phyloP scores from a whole-genome alignment of 2,797 vertebrate genomes.

The Hydrolagus colliei region DNA sequence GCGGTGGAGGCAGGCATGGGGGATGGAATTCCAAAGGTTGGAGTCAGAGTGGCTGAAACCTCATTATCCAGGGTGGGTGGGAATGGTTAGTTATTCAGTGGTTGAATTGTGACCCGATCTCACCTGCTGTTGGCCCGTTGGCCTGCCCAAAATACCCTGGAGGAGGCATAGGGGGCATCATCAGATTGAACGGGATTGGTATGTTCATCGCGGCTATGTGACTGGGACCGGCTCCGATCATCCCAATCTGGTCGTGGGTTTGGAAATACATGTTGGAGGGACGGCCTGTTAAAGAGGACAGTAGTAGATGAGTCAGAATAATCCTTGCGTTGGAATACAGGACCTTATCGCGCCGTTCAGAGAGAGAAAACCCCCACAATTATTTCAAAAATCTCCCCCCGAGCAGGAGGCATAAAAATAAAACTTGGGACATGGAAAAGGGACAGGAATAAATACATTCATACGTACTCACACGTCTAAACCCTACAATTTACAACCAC shows the following conservation, averaged over 20 bases:
- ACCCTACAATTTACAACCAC: no score
- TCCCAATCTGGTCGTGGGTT: conserved; percentile 95
- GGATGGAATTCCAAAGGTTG: no score
- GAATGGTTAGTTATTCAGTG: no score
- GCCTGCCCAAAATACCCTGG: conserved; percentile 86
- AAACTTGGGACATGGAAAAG: background rate
- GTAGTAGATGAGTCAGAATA: no score
- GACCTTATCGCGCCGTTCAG: no score
- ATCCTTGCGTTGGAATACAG: no score
- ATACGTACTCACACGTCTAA: background rate
- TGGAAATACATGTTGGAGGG: conserved; percentile 98
- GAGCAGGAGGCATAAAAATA: background rate
- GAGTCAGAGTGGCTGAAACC: no score
- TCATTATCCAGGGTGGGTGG: no score
- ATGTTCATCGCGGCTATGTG: conserved; percentile 92
- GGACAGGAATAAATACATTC: background rate
- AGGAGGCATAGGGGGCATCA: conserved; percentile 95
- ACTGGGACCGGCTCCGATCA: conserved; percentile 87
- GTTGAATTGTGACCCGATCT: background rate
- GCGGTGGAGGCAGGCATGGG: no score
- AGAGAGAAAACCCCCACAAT: background rate
- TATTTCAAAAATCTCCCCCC: background rate
- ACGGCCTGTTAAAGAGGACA: conserved; percentile 57
- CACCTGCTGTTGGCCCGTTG: conserved; percentile 85
- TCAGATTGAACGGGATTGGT: conserved; percentile 93